A percentile compares a stretch with the other conserved stretches of the same genome.
Conservation (phyloP, 2,797 vertebrate genomes). For the Huso huso region DNA sequence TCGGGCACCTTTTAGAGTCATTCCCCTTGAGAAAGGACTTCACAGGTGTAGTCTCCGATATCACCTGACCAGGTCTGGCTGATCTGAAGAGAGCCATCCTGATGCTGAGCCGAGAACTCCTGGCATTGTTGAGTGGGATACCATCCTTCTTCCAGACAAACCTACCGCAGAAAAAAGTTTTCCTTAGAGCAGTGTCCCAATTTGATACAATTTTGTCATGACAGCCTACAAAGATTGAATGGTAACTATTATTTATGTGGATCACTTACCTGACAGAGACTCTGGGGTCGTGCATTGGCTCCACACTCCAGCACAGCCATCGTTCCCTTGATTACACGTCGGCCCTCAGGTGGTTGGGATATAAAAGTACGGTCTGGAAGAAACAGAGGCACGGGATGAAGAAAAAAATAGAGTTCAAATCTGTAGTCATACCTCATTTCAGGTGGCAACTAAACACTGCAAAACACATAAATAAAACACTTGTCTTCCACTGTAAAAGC, state of each 20-base stretch:
- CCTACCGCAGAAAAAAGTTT: slow-evolving; percentile 44
- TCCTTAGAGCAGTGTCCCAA: slow-evolving; percentile 6
- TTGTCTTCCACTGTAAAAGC: too few species aligned
- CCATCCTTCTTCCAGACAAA: slow-evolving; percentile 81
- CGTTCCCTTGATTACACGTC: slow-evolving; percentile 89
- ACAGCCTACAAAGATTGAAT: slow-evolving; percentile 11
- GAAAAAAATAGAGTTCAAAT: background rate
- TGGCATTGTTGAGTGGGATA: slow-evolving; percentile 51
- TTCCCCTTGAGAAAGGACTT: slow-evolving; percentile 80
- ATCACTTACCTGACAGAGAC: slow-evolving; percentile 66
- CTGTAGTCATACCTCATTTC: background rate
- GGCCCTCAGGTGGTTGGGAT: slow-evolving; percentile 70
- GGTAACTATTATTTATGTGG: background rate
- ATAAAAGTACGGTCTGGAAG: slow-evolving; percentile 77
- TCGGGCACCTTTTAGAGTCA: slow-evolving; percentile 70
- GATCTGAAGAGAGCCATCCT: slow-evolving; percentile 79
- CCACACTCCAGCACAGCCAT: slow-evolving; percentile 73
- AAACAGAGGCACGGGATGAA: slow-evolving; percentile 18
- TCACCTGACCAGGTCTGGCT: slow-evolving; percentile 95
- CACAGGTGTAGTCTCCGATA: slow-evolving; percentile 90
- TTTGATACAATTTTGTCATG: slow-evolving; percentile 16
- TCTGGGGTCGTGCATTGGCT: slow-evolving; percentile 76
- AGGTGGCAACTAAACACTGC: too few species aligned
- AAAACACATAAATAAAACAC: too few species aligned
- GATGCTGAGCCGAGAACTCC: slow-evolving; percentile 71